Base-by-base conservation (phyloP, 64 coral and sea anemone species). In the Stylophora pistillata region DNA sequence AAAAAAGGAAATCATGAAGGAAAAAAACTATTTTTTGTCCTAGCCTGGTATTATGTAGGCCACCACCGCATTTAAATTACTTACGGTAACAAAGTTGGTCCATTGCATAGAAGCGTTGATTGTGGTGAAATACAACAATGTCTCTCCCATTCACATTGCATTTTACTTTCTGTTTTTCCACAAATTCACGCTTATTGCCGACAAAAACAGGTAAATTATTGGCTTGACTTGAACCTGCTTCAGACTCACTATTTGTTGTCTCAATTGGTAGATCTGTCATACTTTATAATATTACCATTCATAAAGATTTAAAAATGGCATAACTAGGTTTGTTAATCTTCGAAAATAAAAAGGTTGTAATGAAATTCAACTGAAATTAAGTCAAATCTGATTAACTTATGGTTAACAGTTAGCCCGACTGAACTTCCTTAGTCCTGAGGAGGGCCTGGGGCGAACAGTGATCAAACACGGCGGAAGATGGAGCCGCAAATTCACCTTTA, bases 31-130 rank as follows among this genome's bases (percentile, higher is more conserved):
- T 47, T 7, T 47, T 47, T 47, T 47, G n/a, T n/a, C n/a, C n/a
- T 47, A 7, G 3, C 37, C 37, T 47, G 37, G 37, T 47, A 47
- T 47, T 7, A 47, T 47, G 37, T 47, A 47, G 7, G 37, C 37
- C 37, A 47, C 7, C 37, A 4, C 3, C 37, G 37, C 37, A 47
- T 47, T 64, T 17, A 64, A 17, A 79, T 69, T 83, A 84, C 89
- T 84, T 61, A 91, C 79, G 89, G 69, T 91, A 91, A 28, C 89
- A 91, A 27, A 21, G 69, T 33, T 91, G 78, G 61, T 91, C 89
- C 78, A 91, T 78, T 16, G 78, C 89, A 74, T 81, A 75, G 53
- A 91, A 73, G 12, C 64, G 70, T 18, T 56, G 65, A 33, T 90
- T 72, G 33, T 74, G 78, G 69, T 82, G 83, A 90, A 90, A 90